Base-by-base conservation (phyloP, 2,797 vertebrate genomes). In the Bradypodion ventrale region DNA sequence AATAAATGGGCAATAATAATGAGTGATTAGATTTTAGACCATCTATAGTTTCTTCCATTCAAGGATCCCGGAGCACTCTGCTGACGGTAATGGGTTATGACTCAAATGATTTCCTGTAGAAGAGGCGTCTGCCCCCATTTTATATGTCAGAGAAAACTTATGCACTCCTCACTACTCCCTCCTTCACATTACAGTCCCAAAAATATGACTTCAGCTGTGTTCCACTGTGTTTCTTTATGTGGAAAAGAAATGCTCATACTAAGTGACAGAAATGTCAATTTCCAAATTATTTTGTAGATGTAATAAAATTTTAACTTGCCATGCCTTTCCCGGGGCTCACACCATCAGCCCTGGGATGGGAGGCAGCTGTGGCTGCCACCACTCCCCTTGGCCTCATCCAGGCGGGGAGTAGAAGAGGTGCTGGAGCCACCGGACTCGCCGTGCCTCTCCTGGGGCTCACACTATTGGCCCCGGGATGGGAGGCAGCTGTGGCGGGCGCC, bases 1-100 rank as follows among this genome's bases (percentile, higher is more conserved):
- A 75, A 75, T 85, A 80, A 75, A 85, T 80, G 63, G 78, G 62
- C 84, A 75, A 2, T 21, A 63, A 27, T 15, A 63, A 7, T 70
- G 63, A 75, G 56, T 1, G 42, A 4, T 83, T 46, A 5, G 0
- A 0, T 1, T 69, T 62, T 78, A 75, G 59, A 63, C 3, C 60
- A 88, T 13, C 8, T 86, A 32, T 68, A 40, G 27, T 74, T 83
- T 0, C 46, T 68, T 78, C 8, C 60, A 52, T 10, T 16, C 63
- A 1, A 0, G 1, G 1, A 27, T 63, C 49, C 75, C n/a, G 35
- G 78, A 80, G 80, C 52, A 68, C 75, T 7, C 79, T 80, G 81
- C n/a, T 70, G 68, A 3, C 2, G 23, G 29, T 23, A n/a, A 4
- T 7, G 13, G 35, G 23, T 62, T 52, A 66, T 29, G 29, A 1